Base-by-base conservation (phyloP, 1,140 invertebrate genomes). In the Drosophila asahinai region DNA sequence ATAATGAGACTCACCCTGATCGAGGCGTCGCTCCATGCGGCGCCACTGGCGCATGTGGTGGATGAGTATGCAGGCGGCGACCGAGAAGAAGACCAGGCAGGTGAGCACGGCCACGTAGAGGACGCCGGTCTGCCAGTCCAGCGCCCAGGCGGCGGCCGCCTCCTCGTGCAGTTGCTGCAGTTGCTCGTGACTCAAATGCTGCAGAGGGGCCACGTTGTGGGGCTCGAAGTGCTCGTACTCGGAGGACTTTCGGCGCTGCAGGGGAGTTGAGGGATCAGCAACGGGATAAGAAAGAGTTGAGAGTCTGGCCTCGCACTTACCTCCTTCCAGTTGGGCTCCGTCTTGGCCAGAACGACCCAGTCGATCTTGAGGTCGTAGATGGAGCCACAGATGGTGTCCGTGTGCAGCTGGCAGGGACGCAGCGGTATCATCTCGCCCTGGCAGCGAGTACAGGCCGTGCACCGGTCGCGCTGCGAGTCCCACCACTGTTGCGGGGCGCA, bases 81-180 rank as follows among this genome's bases (percentile, higher is more conserved):
- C 94, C 43, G 95, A 90, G 87, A 96, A 96, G 93, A 96, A 96
- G 64, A 95, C 80, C 30, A 96, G 93, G 89, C 95, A 95, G 43
- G 95, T 94, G 67, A 94, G 94, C 6, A 95, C 94, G 17, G 95
- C 95, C 22, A 95, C 92, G 5, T 94, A 94, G 68, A 96, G 82
- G 2, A 94, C 94, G 5, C 94, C 93, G 1, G 94, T 94, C 76
- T 95, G 95, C 95, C 95, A 96, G 81, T 95, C 91, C 45, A 91
- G 63, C 1, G 78, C 78, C 73, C 91, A 54, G 15, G 77, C 74
- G 17, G 83, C 83, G 22, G 83, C 83, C 1, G 84, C 84, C 68
- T 91, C 91, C 67, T 92, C 84, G 22, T 92, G 91, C 61, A 91
- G 59, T 63, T 91, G 91, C 64, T 92, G 91, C 80, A 92, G 64